A percentile compares a stretch with the other conserved stretches of the same genome.
These are phyloP conservation scores for Perizoma flavofasciatum DNA, from an alignment of 2,888 invertebrate species.

Conservation along the genomic window DNA sequence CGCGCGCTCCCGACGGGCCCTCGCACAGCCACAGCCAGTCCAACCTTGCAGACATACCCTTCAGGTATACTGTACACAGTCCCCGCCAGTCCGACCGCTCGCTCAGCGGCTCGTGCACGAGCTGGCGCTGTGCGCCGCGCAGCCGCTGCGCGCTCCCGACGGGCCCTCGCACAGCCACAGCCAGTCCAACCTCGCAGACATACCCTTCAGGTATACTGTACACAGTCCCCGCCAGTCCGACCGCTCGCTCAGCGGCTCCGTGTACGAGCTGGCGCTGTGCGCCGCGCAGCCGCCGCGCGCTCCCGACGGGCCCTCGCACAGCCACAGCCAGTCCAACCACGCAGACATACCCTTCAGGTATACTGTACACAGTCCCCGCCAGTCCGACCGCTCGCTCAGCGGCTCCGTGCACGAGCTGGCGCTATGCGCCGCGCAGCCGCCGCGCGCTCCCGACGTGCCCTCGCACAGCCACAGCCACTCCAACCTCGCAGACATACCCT, in stretches of 20 bases:
- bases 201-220: slow-evolving; percentile 70
- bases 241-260: no score
- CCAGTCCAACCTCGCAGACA: slow-evolving; percentile 93
- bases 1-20: slow-evolving; percentile 87
- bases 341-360: slow-evolving; percentile 8
- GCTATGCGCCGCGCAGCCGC: slow-evolving; percentile 82
- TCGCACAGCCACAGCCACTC: slow-evolving; percentile 96
- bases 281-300: no score
- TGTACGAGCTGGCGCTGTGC: no score
- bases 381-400: slow-evolving; percentile 93
- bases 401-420: slow-evolving; percentile 93
- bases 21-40: slow-evolving; percentile 96
- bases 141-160: slow-evolving; percentile 84
- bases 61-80: slow-evolving; percentile 84
- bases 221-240: no score
- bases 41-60: slow-evolving; percentile 92
- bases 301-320: neutral
- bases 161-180: slow-evolving; percentile 95
- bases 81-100: no score
- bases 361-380: no score
- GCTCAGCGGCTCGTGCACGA: no score
- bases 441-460: slow-evolving; percentile 87
- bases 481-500: slow-evolving; percentile 92
- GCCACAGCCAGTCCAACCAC: neutral
- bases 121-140: slow-evolving; percentile 80